Conservation (phyloP, 2,113 vertebrate species). For the Motacilla alba region DNA sequence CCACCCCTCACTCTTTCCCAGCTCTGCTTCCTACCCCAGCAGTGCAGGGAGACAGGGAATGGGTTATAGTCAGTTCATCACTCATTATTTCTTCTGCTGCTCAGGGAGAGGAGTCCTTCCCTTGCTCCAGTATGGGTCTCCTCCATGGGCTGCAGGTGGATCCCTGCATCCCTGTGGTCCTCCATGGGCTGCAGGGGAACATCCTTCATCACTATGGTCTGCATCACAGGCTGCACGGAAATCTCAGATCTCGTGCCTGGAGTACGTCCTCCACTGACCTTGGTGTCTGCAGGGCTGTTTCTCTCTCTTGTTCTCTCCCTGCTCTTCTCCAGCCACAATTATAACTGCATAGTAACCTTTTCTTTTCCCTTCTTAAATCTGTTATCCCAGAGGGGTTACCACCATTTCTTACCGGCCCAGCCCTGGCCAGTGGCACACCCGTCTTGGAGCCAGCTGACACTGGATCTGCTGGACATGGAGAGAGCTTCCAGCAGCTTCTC, state of each 20-base stretch:
- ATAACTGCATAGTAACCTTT: neutral
- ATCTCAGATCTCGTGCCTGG: neutral
- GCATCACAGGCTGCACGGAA: neutral
- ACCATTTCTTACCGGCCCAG: neutral
- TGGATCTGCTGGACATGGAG: neutral
- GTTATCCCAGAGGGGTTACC: neutral
- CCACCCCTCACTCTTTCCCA: neutral
- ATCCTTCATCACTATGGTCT: neutral
- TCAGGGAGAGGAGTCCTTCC: neutral
- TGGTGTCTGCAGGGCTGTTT: neutral
- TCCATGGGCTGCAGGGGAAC: neutral
- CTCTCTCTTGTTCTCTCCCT: neutral
- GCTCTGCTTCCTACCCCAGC: neutral
- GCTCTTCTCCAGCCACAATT: accelerated
- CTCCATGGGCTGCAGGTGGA: neutral
- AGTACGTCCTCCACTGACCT: neutral
- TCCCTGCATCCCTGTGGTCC: no score
- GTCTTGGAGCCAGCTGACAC: neutral
- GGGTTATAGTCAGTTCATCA: neutral
- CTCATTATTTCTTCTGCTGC: neutral
- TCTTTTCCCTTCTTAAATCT: neutral
- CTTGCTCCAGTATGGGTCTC: accelerated
- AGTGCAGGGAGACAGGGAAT: neutral
- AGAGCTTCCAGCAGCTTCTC: neutral
- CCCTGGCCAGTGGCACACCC: no score